phyloP scores from a whole-genome alignment of 2,888 invertebrate species.

The Parapristionchus giblindavisi region DNA sequence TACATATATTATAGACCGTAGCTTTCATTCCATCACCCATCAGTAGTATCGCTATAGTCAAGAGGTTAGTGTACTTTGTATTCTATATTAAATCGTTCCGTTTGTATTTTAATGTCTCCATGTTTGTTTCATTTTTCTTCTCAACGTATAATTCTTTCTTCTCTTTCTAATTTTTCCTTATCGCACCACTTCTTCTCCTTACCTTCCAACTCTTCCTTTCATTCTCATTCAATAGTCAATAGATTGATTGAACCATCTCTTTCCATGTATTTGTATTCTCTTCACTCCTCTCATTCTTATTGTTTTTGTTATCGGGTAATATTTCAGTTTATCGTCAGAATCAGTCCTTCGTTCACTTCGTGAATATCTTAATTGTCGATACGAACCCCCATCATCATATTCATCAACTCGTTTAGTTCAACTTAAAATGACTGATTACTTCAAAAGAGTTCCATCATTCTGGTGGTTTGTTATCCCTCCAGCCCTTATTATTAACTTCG shows the following conservation, averaged over 20 bases:
- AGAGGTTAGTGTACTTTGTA: conserved; percentile 54
- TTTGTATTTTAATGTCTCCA: no score
- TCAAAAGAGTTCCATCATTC: conserved; percentile 46
- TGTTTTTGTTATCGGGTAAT: not conserved
- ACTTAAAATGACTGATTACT: conserved; percentile 48
- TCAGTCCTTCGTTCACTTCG: conserved; percentile 58
- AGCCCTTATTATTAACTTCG: conserved; percentile 59
- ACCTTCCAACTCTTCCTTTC: no score
- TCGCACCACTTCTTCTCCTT: no score
- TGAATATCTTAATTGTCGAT: conserved; percentile 60
- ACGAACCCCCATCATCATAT: conserved; percentile 44
- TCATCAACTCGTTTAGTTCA: not conserved
- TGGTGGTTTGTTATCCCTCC: conserved; percentile 62
- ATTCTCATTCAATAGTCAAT: not conserved
- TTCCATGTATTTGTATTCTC: not conserved
- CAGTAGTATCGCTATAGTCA: conserved; percentile 52
- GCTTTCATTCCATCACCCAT: conserved; percentile 66
- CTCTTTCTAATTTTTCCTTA: not conserved
- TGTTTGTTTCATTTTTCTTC: conserved; percentile 2
- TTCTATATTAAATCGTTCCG: no score
- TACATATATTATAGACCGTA: conserved; percentile 41
- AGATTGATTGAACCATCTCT: not conserved
- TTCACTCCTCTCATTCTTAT: not conserved
- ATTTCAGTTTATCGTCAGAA: conserved; percentile 45
- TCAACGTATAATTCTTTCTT: not conserved